Percentiles rank a stretch among this genome's conserved stretches.
phyloP scores from a whole-genome alignment of 2,888 invertebrate genomes.

The Drosophila nr. fundita region DNA sequence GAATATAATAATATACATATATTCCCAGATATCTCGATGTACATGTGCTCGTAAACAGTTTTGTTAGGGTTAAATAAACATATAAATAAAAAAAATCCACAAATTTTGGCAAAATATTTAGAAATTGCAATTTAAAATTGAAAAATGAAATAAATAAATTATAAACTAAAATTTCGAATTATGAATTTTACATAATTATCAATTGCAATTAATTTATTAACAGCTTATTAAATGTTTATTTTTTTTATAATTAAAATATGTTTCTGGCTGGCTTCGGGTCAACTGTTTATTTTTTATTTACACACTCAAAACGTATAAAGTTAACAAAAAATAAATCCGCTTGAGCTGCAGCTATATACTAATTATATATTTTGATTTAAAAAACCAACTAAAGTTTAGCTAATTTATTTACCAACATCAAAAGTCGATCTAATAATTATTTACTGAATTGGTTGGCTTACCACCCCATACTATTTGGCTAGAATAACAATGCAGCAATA shows the following conservation, averaged over 20 bases:
- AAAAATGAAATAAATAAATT: neutral
- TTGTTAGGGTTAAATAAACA: neutral
- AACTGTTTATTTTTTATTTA: neutral
- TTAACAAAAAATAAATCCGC: too few relatives aligned
- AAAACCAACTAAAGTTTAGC: neutral
- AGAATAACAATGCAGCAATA: neutral
- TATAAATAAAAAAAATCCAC: too few relatives aligned
- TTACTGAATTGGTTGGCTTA: neutral
- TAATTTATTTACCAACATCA: neutral
- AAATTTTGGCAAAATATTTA: neutral
- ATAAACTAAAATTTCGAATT: too few relatives aligned
- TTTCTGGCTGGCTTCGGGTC: neutral
- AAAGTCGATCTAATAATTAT: neutral
- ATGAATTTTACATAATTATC: too few relatives aligned
- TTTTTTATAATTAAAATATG: neutral
- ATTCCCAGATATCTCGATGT: neutral
- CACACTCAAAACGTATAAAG: too few relatives aligned
- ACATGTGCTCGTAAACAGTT: rapidly evolving
- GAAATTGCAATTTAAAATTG: neutral
- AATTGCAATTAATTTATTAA: neutral
- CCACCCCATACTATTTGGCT: neutral
- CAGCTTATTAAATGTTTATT: neutral
- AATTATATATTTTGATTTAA: neutral
- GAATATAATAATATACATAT: neutral
- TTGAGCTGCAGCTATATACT: too few relatives aligned